Base-by-base conservation (phyloP, 2,113 vertebrate species). In the Solea solea region DNA sequence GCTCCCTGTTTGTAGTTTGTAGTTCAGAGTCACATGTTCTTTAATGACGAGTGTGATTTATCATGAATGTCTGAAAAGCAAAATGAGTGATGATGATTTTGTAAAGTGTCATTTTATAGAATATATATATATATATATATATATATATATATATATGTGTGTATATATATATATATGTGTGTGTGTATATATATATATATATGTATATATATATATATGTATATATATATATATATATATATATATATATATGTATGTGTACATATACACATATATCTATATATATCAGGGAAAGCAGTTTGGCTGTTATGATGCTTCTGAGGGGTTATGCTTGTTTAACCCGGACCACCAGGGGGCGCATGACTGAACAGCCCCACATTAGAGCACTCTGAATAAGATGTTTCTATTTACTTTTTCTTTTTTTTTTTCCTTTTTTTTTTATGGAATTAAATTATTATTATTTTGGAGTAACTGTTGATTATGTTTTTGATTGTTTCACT, bases 261-360 rank as follows among this genome's bases (percentile, higher is more conserved):
- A 12, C 7, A 46, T 12, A 11, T 11, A 46, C 0, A 12, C 7
- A 46, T 46, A 11, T 46, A 8, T 46, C 1, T 53, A 44, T 28
- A 40, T 72, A 50, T 77, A n/a, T 25, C 69, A 62, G 78, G 80
- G 68, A 82, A 79, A 61, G 66, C 15, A 0, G 59, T 62, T 52
- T 45, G 77, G 86, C 82, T 91, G 86, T 88, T 78, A 86, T 88
- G 90, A 91, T 81, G 86, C 90, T 86, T 84, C 67, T 70, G 65
- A 76, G 51, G 42, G 73, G 72, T 78, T 77, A 71, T 52, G 10
- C 46, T 62, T 7, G 7, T 72, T 72, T 15, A 28, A 60, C 51
- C 56, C 64, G 51, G 65, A 76, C 74, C 81, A 83, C 74, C 49
- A 65, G 76, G 83, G 72, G 83, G 83, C 76, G 64, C 58, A 57